These are phyloP conservation scores for Rousettus madagascariensis DNA, from an alignment of 2,797 vertebrate genomes.

Conservation along the genomic window DNA sequence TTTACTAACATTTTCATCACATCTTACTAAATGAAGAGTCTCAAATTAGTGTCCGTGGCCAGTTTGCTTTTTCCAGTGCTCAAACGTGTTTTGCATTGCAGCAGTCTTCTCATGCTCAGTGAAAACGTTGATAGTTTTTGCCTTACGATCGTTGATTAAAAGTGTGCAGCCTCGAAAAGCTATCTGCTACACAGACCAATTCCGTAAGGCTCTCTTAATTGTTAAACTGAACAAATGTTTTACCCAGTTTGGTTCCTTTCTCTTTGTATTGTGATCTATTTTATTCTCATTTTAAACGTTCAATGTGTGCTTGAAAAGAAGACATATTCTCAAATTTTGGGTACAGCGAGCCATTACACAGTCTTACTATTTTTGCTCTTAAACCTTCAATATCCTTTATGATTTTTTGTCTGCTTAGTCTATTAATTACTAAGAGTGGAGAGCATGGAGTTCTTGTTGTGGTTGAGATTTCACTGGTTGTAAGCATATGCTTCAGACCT, in stretches of 20 bases:
- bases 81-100: background rate
- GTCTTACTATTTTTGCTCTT: background rate
- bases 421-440: background rate
- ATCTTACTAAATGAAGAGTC: background rate
- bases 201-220: background rate
- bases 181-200: background rate
- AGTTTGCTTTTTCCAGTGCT: background rate
- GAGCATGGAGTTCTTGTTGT: background rate
- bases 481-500: background rate
- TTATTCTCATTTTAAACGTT: background rate
- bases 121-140: background rate
- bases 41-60: background rate
- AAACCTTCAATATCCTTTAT: background rate
- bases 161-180: background rate
- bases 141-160: background rate
- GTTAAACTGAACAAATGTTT: background rate
- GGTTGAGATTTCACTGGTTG: background rate
- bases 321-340: background rate
- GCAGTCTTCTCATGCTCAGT: background rate
- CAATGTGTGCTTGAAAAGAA: background rate
- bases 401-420: background rate
- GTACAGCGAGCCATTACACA: background rate
- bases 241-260: background rate
- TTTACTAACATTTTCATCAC: background rate
- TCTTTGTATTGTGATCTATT: background rate